Base-by-base conservation (phyloP, 2,113 vertebrate species). In the Odocoileus virginianus region DNA sequence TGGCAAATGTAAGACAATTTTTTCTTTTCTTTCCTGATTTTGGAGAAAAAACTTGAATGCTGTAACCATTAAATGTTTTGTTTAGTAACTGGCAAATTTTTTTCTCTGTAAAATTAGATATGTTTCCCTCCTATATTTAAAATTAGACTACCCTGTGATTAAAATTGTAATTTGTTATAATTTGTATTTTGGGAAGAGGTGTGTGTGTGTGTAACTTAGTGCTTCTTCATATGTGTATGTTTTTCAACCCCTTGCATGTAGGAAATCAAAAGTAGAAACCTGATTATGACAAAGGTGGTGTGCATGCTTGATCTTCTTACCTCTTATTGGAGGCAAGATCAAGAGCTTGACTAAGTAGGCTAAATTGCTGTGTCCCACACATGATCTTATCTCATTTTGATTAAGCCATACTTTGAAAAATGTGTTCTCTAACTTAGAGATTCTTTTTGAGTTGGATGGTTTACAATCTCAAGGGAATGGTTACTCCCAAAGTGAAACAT, bases 101-200 rank as follows among this genome's bases (percentile, higher is more conserved):
- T 92, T 10, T 23, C 43, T 87, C 40, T 94, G 43, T n/a, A 74
- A 94, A 90, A 74, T 74, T 79, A 87, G 27, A 23, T 71, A 10
- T 50, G 3, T 36, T 47, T 52, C 23, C 25, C 30, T 9, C 15
- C 5, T 87, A 54, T 84, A 36, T 89, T 92, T 93, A 30, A 27
- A 89, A 30, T 91, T 82, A 88, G 45, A 43, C 5, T 67, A 45
- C 6, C 2, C 19, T 74, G 15, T 92, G 27, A 30, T 87, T 92
- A 17, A 94, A 85, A 96, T 87, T 83, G 87, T 86, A 79, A 89
- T 95, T 93, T 91, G 5, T 88, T 83, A 89, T 86, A 84, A 89
- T 95, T 91, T 93, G 3, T 88, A 25, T 93, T 76, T 50, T 7
- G 28, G 27, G 2, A 7, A 30, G 9, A 27, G 19, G 23, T 15